phyloP scores from a whole-genome alignment of 2,113 vertebrate genomes.

The Electrona antarctica region DNA sequence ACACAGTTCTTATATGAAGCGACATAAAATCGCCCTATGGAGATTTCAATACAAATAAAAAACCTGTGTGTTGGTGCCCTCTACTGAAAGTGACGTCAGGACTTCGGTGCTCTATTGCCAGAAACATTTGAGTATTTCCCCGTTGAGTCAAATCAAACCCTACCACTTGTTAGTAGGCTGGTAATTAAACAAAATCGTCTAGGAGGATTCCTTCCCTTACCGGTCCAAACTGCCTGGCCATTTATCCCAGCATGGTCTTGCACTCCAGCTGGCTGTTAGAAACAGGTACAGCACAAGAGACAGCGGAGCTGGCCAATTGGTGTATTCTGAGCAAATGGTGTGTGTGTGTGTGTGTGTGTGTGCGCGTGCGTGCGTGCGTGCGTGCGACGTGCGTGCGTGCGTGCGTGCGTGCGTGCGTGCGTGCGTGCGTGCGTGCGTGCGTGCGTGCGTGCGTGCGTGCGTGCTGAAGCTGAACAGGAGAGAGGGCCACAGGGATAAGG shows the following conservation, averaged over 20 bases:
- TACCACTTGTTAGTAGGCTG: constrained; percentile 52
- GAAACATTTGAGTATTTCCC: constrained; percentile 29
- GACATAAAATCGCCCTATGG: no score
- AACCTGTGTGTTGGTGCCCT: no score
- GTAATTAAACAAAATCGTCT: constrained; percentile 73
- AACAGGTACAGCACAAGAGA: constrained; percentile 27
- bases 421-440: no score
- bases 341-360: background rate
- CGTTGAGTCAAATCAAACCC: constrained; percentile 65
- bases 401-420: background rate
- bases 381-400: no score
- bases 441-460: no score
- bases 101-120: no score
- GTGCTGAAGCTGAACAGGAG: constrained; percentile 30
- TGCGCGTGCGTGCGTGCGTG: no score
- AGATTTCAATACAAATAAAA: no score
- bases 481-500: constrained; percentile 45
- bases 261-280: constrained; percentile 39
- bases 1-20: no score
- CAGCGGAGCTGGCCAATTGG: constrained; percentile 6
- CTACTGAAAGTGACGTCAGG: no score
- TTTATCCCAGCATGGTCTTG: constrained; percentile 69
- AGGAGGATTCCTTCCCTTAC: constrained; percentile 50
- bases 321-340: constrained; percentile 24
- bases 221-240: constrained; percentile 42